Conservation (phyloP, 1,140 invertebrate species). For the Coptotermes formosanus region DNA sequence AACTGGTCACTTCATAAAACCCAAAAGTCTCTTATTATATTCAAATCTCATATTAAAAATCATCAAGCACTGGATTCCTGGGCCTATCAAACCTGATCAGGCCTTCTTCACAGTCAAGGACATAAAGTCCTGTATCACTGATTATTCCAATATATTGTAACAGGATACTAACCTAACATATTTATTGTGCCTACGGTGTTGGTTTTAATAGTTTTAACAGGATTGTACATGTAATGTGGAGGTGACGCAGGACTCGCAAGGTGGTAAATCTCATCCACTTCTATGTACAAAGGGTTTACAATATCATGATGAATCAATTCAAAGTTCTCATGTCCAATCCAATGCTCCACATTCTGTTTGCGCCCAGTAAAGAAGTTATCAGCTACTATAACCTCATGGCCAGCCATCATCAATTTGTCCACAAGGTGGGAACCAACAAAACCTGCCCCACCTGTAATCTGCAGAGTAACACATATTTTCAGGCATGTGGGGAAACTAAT, state of each 20-base stretch:
- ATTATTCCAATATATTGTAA: too few species aligned
- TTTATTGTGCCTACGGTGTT: constrained; percentile 99
- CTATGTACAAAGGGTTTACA: constrained; percentile 95
- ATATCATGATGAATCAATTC: constrained; percentile 99
- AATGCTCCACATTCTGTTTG: constrained; percentile 96
- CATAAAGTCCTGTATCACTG: too few species aligned
- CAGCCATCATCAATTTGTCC: constrained; percentile 91
- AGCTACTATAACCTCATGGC: constrained; percentile 97
- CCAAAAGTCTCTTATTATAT: too few species aligned
- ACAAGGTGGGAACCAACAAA: constrained; percentile 99
- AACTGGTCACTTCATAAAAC: too few species aligned
- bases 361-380: constrained; percentile 99
- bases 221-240: constrained; percentile 99
- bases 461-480: constrained; percentile 25
- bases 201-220: constrained; percentile 99
- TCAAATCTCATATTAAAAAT: too few species aligned
- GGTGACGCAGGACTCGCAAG: constrained; percentile 97
- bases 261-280: constrained; percentile 99
- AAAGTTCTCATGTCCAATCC: constrained; percentile 99
- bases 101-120: too few species aligned
- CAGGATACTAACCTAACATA: constrained; percentile 77
- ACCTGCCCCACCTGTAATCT: constrained; percentile 96
- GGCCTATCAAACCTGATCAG: too few species aligned
- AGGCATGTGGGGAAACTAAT: too few species aligned
- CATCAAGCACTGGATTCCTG: too few species aligned